These are phyloP conservation scores for Heterodera filipjevi DNA, from an alignment of 2,888 invertebrate genomes.

Conservation along the genomic window DNA sequence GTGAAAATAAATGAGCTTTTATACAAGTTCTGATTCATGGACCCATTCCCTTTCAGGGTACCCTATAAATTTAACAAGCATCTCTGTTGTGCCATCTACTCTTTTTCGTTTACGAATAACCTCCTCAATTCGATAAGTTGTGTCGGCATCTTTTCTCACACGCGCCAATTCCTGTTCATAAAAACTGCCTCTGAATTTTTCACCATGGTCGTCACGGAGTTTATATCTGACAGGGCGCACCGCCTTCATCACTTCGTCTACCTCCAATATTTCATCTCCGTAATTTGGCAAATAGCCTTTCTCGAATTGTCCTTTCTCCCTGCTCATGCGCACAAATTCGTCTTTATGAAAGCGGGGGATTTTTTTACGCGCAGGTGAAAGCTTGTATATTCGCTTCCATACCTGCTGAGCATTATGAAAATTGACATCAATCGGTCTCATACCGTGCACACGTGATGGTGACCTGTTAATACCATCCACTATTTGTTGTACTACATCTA, in stretches of 20 bases:
- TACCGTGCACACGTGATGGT: background rate
- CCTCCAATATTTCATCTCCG: background rate
- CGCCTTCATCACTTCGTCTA: background rate
- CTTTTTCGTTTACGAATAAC: background rate
- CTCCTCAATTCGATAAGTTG: conserved; percentile 5
- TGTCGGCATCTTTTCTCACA: background rate
- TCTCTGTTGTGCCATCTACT: background rate
- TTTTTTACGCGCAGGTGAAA: background rate
- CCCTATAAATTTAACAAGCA: conserved; percentile 5
- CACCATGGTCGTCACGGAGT: background rate
- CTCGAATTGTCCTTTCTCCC: background rate
- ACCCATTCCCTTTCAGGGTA: conserved; percentile 4
- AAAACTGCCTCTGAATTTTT: background rate
- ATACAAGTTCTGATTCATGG: conserved; percentile 10
- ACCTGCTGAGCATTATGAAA: conserved; percentile 19
- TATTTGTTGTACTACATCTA: too few species aligned
- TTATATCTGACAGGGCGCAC: background rate
- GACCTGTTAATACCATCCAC: too few species aligned
- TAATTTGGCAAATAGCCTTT: too few species aligned
- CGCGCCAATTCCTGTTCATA: conserved; percentile 4
- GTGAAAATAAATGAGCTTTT: too few species aligned
- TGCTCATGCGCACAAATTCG: conserved; percentile 11
- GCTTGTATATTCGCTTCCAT: background rate
- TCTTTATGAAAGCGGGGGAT: background rate
- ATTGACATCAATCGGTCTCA: conserved; percentile 10